Evolutionary conservation across 2,113 vertebrate species (phyloP), one percentile per base, ranked within the genome.

Genomic region (Crotalus tigris): DNA sequence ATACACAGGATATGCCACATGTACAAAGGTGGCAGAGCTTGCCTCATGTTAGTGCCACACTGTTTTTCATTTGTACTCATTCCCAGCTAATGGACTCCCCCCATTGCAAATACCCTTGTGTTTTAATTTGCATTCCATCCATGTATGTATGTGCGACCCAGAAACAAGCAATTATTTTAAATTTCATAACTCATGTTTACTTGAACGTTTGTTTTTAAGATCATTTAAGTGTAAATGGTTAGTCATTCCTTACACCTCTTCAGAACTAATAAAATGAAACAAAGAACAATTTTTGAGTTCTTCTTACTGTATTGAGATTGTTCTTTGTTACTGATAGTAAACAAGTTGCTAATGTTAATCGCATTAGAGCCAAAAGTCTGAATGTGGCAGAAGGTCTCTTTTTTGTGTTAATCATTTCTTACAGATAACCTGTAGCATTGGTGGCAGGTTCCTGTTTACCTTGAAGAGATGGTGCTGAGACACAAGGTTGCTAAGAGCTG

Each of bases 401-500:
- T 33, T 23, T 93, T 93, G 39, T 23, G 39, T 55, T 94, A 91
- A 75, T 94, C 75, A 92, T 94, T 93, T 90, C 54, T 3, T 93
- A 69, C 57, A 81, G 91, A 94, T 96, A 91, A 87, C 94, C 94
- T 96, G 96, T 96, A 95, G 94, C 90, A 55, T 91, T 92, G 94
- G 55, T 95, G 94, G 91, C 94, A 95, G 94, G 93, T 94, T 96
- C 91, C 90, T 94, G 94, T 75, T 96, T 97, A 94, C 95, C 61
- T 95, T 94, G 85, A 81, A 94, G 85, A 61, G 39, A 90, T 85
- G 91, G 81, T 96, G 53, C 94, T 89, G 90, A 95, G 92, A 92
- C 95, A 0, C 97, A 96, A 29, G 97, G 97, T 97, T 98, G 97
- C 97, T 96, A 96, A 94, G 96, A 95, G 57, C 95, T 95, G 97